These are phyloP conservation scores for Pandemis cinnamomeana DNA, from an alignment of 2,888 invertebrate species.

Conservation along the genomic window DNA sequence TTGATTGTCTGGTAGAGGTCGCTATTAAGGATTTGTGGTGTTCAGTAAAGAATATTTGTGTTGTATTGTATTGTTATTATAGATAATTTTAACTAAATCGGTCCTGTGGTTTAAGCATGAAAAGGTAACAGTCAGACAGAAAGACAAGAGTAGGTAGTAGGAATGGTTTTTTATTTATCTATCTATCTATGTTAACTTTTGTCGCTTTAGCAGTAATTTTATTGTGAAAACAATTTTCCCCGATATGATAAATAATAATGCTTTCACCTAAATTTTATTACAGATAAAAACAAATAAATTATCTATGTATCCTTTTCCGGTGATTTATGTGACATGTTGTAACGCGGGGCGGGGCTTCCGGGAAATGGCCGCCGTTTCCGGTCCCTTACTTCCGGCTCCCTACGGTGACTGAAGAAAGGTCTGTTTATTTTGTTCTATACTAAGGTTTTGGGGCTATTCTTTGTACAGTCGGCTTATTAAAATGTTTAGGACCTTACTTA, in stretches of 20 bases:
- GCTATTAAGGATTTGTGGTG: no score
- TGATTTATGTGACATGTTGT: slow-evolving; percentile 41
- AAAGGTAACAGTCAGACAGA: no score
- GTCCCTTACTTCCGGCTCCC: slow-evolving; percentile 47
- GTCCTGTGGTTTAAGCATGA: no score
- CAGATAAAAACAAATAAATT: slow-evolving; percentile 39
- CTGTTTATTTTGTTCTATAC: slow-evolving; percentile 55
- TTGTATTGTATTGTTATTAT: no score
- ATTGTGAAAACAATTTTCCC: not conserved
- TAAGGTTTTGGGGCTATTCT: slow-evolving; percentile 16
- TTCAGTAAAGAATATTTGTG: no score
- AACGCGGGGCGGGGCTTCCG: slow-evolving; percentile 53
- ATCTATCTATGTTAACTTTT: no score
- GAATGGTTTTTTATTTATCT: no score
- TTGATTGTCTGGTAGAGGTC: no score
- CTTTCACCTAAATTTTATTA: slow-evolving; percentile 11
- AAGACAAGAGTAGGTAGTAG: no score
- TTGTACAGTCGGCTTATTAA: not conserved
- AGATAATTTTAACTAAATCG: no score
- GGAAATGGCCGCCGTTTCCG: slow-evolving; percentile 67
- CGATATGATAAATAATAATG: not conserved
- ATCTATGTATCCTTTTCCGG: slow-evolving; percentile 25
- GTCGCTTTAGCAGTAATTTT: no score
- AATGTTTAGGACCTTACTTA: no score
- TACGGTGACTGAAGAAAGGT: slow-evolving; percentile 36